phyloP scores from a whole-genome alignment of 2,888 invertebrate species.

The Pterobdella sp. region DNA sequence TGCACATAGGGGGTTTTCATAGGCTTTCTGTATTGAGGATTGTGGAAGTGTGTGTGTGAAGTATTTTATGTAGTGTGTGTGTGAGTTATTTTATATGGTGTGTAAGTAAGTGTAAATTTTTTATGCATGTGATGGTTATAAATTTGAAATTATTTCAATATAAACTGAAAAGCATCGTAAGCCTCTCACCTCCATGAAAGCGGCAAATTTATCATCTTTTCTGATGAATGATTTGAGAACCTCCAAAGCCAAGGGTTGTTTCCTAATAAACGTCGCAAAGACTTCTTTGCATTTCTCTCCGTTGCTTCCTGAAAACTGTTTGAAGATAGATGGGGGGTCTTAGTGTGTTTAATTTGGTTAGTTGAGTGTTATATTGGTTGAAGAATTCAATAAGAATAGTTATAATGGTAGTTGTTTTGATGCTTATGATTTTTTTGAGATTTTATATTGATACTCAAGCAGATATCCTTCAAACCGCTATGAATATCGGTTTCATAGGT shows the following conservation, averaged over 20 bases:
- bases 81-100: not conserved
- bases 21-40: not conserved
- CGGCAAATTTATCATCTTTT: conserved; percentile 72
- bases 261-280: conserved; percentile 75
- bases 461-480: too few relatives aligned
- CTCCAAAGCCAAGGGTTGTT: conserved; percentile 80
- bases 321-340: not conserved
- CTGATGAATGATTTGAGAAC: conserved; percentile 67
- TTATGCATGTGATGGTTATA: too few relatives aligned
- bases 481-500: too few relatives aligned
- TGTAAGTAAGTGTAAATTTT: too few relatives aligned
- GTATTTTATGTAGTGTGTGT: not conserved
- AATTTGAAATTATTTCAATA: not conserved
- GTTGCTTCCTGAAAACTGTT: conserved; percentile 66
- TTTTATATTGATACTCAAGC: too few relatives aligned
- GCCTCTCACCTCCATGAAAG: conserved; percentile 58
- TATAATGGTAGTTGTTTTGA: too few relatives aligned
- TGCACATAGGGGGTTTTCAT: conserved; percentile 65
- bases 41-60: too few relatives aligned
- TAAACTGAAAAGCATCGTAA: not conserved
- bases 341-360: not conserved
- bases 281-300: conserved; percentile 69
- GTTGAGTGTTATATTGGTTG: not conserved
- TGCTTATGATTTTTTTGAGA: too few relatives aligned
- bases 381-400: not conserved